Evolutionary conservation across 1,140 invertebrate species (phyloP).

Genomic region (Akabosia matsudoensis): DNA sequence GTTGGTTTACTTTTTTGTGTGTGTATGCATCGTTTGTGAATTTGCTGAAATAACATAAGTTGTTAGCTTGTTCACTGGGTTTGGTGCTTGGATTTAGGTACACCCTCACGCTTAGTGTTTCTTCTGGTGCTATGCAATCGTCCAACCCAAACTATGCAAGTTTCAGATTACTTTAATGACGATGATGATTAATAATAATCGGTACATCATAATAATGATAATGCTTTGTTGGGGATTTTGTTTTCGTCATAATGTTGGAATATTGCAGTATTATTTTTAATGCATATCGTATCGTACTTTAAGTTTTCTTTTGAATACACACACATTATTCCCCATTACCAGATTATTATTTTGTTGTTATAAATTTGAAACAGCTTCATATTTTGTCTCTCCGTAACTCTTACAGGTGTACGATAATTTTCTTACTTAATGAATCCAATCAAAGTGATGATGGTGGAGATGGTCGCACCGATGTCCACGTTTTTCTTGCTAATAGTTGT

Average conservation of each 20-base stretch:
- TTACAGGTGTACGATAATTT: not conserved
- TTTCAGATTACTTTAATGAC: not conserved
- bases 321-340: no score
- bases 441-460: not conserved
- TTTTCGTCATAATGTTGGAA: no score
- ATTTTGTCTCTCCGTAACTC: not conserved
- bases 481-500: no score
- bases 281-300: no score
- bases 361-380: no score
- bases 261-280: no score
- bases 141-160: not conserved
- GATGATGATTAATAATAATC: no score
- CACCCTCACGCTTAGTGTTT: not conserved
- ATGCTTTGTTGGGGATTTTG: no score
- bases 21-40: not conserved
- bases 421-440: not conserved
- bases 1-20: not conserved
- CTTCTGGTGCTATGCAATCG: not conserved
- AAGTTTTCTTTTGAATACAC: no score
- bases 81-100: not conserved
- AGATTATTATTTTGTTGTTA: no score
- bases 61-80: not conserved
- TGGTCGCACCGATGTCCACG: no score
- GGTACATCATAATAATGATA: no score
- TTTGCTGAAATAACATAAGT: not conserved